Percentiles rank a stretch among this genome's conserved stretches.
Conservation (phyloP, 2,888 invertebrate genomes). For the Calephelis perditalis region DNA sequence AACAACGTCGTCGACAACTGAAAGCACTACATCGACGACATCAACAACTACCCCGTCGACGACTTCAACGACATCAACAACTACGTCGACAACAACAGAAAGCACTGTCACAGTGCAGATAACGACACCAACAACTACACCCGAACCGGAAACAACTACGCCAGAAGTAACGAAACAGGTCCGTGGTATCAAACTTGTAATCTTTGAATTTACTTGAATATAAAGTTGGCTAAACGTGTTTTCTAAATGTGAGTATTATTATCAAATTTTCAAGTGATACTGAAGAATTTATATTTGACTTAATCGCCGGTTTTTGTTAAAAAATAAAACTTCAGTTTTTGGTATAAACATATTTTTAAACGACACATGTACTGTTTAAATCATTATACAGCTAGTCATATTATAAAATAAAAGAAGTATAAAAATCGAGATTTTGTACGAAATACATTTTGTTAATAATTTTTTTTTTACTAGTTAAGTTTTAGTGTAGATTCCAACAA, state of each 20-base stretch:
- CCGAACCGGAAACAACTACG: conserved; percentile 39
- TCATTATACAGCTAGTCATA: no score
- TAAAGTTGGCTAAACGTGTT: not conserved
- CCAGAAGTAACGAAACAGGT: conserved; percentile 55
- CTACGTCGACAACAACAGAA: conserved; percentile 35
- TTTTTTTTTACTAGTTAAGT: no score
- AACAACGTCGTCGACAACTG: conserved; percentile 33
- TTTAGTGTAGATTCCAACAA: no score
- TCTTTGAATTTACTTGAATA: not conserved
- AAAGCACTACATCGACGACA: conserved; percentile 24
- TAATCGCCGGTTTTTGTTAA: no score
- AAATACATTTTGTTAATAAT: no score
- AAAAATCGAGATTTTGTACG: no score
- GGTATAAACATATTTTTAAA: no score
- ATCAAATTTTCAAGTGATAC: not conserved
- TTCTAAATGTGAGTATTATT: no score
- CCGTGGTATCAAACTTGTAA: conserved; percentile 32
- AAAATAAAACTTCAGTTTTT: no score
- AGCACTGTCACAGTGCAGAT: conserved; percentile 4
- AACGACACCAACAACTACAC: conserved; percentile 30
- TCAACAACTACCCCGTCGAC: conserved; percentile 34
- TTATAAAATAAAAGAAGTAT: no score
- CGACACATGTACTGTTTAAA: no score
- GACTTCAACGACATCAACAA: conserved; percentile 28
- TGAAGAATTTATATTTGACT: not conserved